These are phyloP conservation scores for Venturia canescens DNA, from an alignment of 1,140 invertebrate genomes.

Conservation along the genomic window DNA sequence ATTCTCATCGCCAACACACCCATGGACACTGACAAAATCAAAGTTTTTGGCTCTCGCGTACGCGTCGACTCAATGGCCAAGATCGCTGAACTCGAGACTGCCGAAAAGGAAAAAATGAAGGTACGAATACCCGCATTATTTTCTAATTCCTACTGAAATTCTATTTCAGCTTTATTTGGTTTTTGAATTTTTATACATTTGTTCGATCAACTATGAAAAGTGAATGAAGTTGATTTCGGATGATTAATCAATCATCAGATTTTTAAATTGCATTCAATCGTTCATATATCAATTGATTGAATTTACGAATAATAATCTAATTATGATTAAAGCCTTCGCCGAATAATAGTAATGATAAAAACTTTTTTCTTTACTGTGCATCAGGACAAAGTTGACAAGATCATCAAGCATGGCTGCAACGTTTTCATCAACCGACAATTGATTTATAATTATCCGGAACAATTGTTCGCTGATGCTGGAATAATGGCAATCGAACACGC, in stretches of 20 bases:
- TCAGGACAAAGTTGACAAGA: conserved; percentile 96
- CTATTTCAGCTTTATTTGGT: too few relatives aligned
- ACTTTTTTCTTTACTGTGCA: too few relatives aligned
- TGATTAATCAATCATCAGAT: too few relatives aligned
- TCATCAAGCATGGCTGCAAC: conserved; percentile 96
- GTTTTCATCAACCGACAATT: conserved; percentile 99
- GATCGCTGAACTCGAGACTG: conserved; percentile 97
- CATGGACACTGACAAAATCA: conserved; percentile 99
- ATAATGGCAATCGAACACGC: conserved; percentile 99
- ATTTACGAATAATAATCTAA: too few relatives aligned
- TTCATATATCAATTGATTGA: too few relatives aligned
- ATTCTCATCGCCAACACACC: conserved; percentile 99
- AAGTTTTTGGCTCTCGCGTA: conserved; percentile 99
- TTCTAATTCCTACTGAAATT: too few relatives aligned
- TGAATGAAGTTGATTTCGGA: too few relatives aligned
- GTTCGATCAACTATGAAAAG: too few relatives aligned
- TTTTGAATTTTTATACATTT: too few relatives aligned
- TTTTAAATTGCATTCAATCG: too few relatives aligned
- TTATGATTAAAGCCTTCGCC: too few relatives aligned
- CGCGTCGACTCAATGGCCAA: conserved; percentile 98
- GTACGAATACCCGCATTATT: conserved; percentile 56
- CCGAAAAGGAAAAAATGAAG: conserved; percentile 99
- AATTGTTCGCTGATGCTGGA: conserved; percentile 98
- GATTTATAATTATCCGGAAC: conserved; percentile 99
- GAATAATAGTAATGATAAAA: too few relatives aligned